Base-by-base conservation (phyloP, 1,140 invertebrate genomes). In the Scaptomyza montana region DNA sequence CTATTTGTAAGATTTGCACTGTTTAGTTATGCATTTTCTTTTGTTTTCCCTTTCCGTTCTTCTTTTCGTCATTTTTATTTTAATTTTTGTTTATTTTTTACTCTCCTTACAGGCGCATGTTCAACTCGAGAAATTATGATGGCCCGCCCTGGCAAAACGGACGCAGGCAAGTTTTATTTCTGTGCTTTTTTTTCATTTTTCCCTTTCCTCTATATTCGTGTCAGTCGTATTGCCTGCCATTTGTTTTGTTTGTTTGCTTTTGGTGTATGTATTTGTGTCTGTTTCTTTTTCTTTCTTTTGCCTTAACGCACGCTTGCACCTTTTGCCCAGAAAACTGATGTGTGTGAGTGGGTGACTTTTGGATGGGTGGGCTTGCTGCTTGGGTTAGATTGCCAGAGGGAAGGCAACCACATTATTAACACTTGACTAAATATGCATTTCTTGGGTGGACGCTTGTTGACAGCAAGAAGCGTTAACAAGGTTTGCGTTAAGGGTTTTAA, bases 371-470 rank as follows among this genome's bases (percentile, higher is more conserved):
- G 53, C 39, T 33, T 28, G 21, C 45, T 47, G 33, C 47, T 43
- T 61, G 65, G 66, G 16, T 25, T 45, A 53, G 49, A 49, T 71
- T 79, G 56, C 61, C 74, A 74, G 13, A 65, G 68, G 75, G 61
- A 77, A 77, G 85, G 79, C 77, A 80, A 73, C 80, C 86, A 66
- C 77, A 90, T 91, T 91, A 91, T 91, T 91, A 91, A 91, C 89
- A 91, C 89, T 91, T 72, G 89, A 91, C 89, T 91, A 73, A 91
- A 91, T 91, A 91, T 91, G 90, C 89, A 90, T 91, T 91, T 91
- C 85, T 91, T 91, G 76, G 33, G 70, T 77, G 67, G 74, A 86
- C 78, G 63, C 66, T 36, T 69, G 81, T 86, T 76, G 73, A 79
- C 79, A 66, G 73, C 63, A 64, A 78, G 63, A 76, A 82, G 82